Percentiles rank a stretch among this genome's conserved stretches.
phyloP scores from a whole-genome alignment of 2,888 invertebrate species.

The Limnephilus marmoratus region DNA sequence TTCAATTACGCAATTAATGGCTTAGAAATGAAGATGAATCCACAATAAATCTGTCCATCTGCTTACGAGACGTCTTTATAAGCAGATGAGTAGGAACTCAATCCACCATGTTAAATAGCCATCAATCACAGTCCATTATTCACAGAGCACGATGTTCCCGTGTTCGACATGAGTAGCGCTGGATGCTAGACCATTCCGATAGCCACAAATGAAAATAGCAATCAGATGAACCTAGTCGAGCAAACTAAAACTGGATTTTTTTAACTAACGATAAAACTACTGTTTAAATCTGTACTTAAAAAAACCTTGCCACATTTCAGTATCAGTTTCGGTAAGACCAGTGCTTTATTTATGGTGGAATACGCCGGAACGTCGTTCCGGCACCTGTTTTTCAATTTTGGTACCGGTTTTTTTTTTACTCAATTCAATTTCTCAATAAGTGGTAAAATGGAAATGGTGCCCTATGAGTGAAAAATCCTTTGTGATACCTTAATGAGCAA shows the following conservation, averaged over 20 bases:
- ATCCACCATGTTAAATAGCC: not conserved
- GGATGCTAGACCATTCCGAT: not conserved
- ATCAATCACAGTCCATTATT: not conserved
- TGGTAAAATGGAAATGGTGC: too few species aligned
- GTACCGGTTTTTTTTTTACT: not conserved
- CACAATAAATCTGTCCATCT: not conserved
- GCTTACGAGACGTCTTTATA: not conserved
- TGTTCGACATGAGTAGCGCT: not conserved
- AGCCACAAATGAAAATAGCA: not conserved
- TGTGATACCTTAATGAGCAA: too few species aligned
- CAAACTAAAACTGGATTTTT: not conserved
- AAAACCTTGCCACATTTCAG: not conserved
- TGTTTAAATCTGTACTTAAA: not conserved
- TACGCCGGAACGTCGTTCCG: not conserved
- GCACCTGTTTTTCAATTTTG: not conserved
- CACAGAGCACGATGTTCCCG: not conserved
- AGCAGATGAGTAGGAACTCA: not conserved
- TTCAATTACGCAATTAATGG: not conserved
- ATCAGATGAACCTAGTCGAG: not conserved
- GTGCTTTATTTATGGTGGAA: not conserved
- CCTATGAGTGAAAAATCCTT: too few species aligned
- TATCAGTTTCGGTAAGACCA: not conserved
- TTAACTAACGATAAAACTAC: not conserved
- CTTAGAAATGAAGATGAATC: not conserved
- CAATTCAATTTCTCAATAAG: too few species aligned